Base-by-base conservation (phyloP, 1,140 invertebrate species). In the Meloidogyne hapla region DNA sequence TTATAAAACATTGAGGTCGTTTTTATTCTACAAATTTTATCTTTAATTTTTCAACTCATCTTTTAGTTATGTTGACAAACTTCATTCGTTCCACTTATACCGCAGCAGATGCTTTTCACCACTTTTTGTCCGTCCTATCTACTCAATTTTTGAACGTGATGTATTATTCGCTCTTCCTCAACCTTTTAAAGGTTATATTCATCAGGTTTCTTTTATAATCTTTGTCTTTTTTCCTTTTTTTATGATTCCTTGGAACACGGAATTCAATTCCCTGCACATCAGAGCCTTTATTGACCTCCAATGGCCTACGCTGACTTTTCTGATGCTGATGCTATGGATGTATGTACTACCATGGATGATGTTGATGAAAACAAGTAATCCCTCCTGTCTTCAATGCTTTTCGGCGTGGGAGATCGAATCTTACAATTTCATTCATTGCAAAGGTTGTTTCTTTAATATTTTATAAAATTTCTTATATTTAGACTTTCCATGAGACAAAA, bases 121-220 rank as follows among this genome's bases (percentile, higher is more conserved):
- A 1, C 88, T 99, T 38, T 95, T 96, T 12, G 94, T 96, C 87
- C 94, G 96, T 85, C 96, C 96, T 0, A 99, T 87, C 90, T 99
- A 61, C 89, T 99, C 45, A 94, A 98, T 83, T 95, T 72, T 63
- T 0, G 91, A 94, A 69, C 91, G 94, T 69, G 94, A 98, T 88
- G 95, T 98, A 87, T 88, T 99, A 0, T 99, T 98, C 88, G 94
- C 94, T 6, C 85, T 89, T 72, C 85, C 87, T 0, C 78, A 84
- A 26, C 86, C 75, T 9, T 28, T 75, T n/a, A 82, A 66, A n/a
- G 10, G n/a, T 4, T 21, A 12, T 33, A 45, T 56, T 21, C 84
- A 84, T 71, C 62, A 23, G 69, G 75, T 73, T 73, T 70, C 1
- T 69, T 67, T 56, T 5, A n/a, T 56, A 75, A 26, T 23, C 9